Evolutionary conservation across 2,797 vertebrate genomes (phyloP), one percentile per base, ranked within the genome.

Genomic region (Sphaeramia orbicularis): DNA sequence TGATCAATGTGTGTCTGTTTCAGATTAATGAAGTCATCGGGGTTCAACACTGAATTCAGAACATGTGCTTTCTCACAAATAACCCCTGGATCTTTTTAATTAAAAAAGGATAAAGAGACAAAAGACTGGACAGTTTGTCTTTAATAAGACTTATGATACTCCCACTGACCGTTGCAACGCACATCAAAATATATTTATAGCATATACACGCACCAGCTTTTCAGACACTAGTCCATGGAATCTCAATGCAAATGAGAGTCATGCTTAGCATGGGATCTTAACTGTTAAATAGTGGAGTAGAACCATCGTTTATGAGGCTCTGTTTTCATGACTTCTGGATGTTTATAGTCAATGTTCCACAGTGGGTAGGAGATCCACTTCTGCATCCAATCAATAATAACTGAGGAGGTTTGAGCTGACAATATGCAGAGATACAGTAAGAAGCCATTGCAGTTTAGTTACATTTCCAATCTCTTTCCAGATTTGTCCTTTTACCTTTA

Each of bases 111-210:
- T 3, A 13, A 14, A 83, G 51, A 83, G 51, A 81, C 65, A 12
- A 32, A 4, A 61, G 66, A 83, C 74, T 82, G 81, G 76, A 91
- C 73, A 81, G 78, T 57, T 83, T 14, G 71, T 86, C 83, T 92
- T 93, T 93, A 92, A 91, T 93, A 84, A 90, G 87, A 91, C 85
- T 78, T 68, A 10, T 74, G 71, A 77, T 65, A 49, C 62, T 87
- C 79, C 72, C 74, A 77, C 55, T 85, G 70, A 84, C 78, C 76
- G 79, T 82, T 32, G 65, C 37, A 84, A 86, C 62, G 47, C 86
- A 89, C 84, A 83, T 89, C 86, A 89, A 90, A 89, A 86, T 88
- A 74, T 76, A 90, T 87, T 84, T 86, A 88, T 76, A 89, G 82
- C 84, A 83, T 83, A 53, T 83, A 91, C 76, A 90, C 85, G 32